Conservation (phyloP, 2,888 invertebrate genomes). For the Choreutis nemorana region DNA sequence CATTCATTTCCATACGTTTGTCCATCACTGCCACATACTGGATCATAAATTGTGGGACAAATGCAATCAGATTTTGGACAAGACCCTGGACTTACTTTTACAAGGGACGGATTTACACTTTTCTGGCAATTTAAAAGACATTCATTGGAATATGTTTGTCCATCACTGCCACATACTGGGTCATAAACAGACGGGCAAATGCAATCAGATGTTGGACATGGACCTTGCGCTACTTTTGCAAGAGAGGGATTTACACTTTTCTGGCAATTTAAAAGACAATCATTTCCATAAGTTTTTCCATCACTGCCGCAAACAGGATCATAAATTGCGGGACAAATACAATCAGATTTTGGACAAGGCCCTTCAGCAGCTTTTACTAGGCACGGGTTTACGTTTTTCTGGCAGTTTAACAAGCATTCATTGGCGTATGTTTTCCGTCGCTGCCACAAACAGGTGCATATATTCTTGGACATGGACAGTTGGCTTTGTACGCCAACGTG, state of each 20-base stretch:
- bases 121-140: constrained; percentile 18
- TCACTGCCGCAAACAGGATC: constrained; percentile 74
- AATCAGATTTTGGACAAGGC: constrained; percentile 2
- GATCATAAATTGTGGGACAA: constrained; percentile 19
- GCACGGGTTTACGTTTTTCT: constrained; percentile 5
- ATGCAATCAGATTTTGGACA: constrained; percentile 5
- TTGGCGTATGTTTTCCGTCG: constrained; percentile 21
- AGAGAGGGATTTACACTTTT: too few relatives aligned
- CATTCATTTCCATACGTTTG: constrained; percentile 69
- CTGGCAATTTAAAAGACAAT: too few relatives aligned
- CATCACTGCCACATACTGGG: constrained; percentile 20
- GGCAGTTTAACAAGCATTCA: constrained; percentile 18
- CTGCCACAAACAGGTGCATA: constrained; percentile 19
- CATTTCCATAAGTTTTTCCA: constrained; percentile 70
- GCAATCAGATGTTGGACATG: too few relatives aligned
- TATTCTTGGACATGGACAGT: too few relatives aligned
- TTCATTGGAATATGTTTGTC: constrained; percentile 19
- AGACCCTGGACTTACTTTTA: constrained; percentile 8
- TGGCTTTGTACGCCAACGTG: too few relatives aligned
- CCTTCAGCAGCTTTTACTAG: constrained; percentile 9
- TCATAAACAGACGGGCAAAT: constrained; percentile 11
- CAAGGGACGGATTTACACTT: constrained; percentile 4
- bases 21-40: constrained; percentile 75
- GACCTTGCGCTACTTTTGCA: too few relatives aligned
- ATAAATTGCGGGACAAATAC: constrained; percentile 11